Evolutionary conservation across 2,888 invertebrate species (phyloP).

Genomic region (Mongoloraphidia duomilia): DNA sequence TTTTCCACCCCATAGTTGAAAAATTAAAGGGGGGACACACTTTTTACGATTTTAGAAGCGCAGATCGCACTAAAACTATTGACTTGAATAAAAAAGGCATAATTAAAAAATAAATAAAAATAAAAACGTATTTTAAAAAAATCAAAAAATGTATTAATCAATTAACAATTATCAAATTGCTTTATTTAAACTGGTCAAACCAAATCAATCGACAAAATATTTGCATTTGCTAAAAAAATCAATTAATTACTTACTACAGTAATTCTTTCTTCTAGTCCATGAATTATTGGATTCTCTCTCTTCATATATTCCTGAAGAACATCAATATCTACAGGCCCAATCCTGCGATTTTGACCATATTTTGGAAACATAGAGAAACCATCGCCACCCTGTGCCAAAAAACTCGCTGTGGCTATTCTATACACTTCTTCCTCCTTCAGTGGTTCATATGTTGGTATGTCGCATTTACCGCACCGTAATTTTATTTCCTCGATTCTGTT

Average conservation of each 20-base stretch:
- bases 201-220: background rate
- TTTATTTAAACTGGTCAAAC: too few relatives aligned
- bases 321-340: conserved; percentile 38
- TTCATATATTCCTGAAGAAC: conserved; percentile 36
- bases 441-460: conserved; percentile 44
- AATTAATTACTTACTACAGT: conserved; percentile 26
- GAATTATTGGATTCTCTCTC: conserved; percentile 32
- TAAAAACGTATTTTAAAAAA: too few relatives aligned
- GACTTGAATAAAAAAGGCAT: too few relatives aligned
- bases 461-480: conserved; percentile 48
- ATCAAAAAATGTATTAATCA: too few relatives aligned
- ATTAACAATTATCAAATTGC: too few relatives aligned
- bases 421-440: conserved; percentile 42
- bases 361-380: conserved; percentile 40
- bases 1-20: too few relatives aligned
- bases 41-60: too few relatives aligned
- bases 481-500: conserved; percentile 40
- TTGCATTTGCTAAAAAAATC: background rate
- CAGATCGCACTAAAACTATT: too few relatives aligned
- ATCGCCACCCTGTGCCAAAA: conserved; percentile 54
- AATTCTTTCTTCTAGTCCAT: conserved; percentile 41
- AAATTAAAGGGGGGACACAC: too few relatives aligned
- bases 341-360: conserved; percentile 33
- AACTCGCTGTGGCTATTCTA: conserved; percentile 43
- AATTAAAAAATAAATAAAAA: too few relatives aligned